A percentile compares a stretch with the other conserved stretches of the same genome.
Evolutionary conservation across 2,113 vertebrate genomes (phyloP).

Genomic region (Meles meles): DNA sequence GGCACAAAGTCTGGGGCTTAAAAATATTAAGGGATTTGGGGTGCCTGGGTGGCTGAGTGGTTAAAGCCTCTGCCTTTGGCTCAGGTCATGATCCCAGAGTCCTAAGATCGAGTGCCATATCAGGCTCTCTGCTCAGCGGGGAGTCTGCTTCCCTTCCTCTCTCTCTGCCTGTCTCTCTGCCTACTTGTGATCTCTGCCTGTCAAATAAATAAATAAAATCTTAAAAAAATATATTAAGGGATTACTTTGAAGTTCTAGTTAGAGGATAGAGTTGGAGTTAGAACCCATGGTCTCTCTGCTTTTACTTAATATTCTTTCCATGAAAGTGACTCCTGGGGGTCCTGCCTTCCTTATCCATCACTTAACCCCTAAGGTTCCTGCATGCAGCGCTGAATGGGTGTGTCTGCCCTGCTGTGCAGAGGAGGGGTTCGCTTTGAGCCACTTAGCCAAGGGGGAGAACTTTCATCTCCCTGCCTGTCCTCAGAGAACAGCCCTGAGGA

Average conservation of each 20-base stretch:
- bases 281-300: neutral
- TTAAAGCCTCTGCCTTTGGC: no score
- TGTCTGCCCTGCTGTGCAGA: neutral
- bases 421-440: neutral
- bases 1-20: neutral
- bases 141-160: no score
- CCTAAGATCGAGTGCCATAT: no score
- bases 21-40: no score
- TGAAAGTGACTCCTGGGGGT: neutral
- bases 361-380: neutral
- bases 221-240: neutral
- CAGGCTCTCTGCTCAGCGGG: no score
- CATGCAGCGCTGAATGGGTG: neutral
- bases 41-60: no score
- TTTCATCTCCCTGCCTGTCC: neutral
- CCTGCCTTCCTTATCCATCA: neutral
- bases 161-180: no score
- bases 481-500: neutral
- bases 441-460: neutral
- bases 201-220: no score
- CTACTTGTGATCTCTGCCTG: no score
- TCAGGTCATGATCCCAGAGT: no score
- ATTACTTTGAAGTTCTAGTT: neutral
- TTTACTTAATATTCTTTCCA: constrained; percentile 2
- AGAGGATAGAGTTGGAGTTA: neutral